These are phyloP conservation scores for Sorex fumeus DNA, from an alignment of 2,113 vertebrate genomes.

Conservation along the genomic window DNA sequence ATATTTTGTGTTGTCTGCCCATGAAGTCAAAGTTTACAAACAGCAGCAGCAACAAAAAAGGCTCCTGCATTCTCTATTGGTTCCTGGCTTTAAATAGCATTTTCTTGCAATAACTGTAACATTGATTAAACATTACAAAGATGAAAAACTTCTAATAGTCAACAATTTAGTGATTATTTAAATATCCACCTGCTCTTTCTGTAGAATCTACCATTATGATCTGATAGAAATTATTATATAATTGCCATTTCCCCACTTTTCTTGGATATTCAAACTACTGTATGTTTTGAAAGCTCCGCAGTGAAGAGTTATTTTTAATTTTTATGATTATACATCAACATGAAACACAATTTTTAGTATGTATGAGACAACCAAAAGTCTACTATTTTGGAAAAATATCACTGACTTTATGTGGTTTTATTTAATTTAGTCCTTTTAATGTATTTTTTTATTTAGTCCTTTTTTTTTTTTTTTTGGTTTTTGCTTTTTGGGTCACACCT, in stretches of 20 bases:
- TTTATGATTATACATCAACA: conserved; percentile 68
- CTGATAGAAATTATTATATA: conserved; percentile 72
- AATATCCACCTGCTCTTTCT: conserved; percentile 66
- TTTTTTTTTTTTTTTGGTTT: no score
- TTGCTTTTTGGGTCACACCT: no score
- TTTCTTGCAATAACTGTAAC: conserved; percentile 11
- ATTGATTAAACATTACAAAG: conserved; percentile 56
- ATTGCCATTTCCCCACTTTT: conserved; percentile 75
- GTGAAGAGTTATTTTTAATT: conserved; percentile 57
- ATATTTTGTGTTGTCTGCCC: rapidly evolving
- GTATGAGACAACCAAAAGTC: conserved; percentile 14
- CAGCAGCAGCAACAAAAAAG: background rate
- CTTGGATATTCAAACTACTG: conserved; percentile 45
- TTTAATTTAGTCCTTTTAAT: background rate
- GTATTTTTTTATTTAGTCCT: background rate
- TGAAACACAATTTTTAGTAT: conserved; percentile 62
- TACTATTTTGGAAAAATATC: background rate
- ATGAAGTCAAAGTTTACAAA: conserved; percentile 16
- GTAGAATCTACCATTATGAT: conserved; percentile 57
- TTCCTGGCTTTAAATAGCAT: background rate
- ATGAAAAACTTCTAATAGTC: conserved; percentile 69
- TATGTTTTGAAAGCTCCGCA: conserved; percentile 24
- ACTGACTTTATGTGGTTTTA: background rate
- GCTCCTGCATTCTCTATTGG: conserved; percentile 39
- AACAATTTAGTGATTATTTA: conserved; percentile 72